phyloP scores from a whole-genome alignment of 2,797 vertebrate species.

The Phoeniculus purpureus region DNA sequence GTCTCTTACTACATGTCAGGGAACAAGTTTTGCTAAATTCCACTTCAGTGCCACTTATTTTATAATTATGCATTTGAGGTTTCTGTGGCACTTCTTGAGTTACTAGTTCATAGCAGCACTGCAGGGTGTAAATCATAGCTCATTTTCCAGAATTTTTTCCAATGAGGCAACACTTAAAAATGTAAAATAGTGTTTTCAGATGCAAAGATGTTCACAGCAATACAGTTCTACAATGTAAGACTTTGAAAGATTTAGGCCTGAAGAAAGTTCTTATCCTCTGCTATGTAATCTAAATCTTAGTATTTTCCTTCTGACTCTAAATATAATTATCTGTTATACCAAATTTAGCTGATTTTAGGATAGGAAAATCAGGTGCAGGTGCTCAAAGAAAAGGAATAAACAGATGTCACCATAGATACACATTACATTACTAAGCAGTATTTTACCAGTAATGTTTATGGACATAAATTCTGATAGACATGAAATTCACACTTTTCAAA shows the following conservation, averaged over 20 bases:
- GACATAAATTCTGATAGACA: neutral
- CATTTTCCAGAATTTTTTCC: conserved; percentile 9
- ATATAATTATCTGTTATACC: conserved; percentile 9
- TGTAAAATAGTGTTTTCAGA: conserved; percentile 38
- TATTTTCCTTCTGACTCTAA: conserved; percentile 21
- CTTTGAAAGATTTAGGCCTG: too few species aligned
- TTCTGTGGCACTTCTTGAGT: conserved; percentile 28
- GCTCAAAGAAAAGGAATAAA: conserved; percentile 1
- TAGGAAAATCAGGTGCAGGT: conserved; percentile 16
- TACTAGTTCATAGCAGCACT: conserved; percentile 48
- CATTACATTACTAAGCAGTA: neutral
- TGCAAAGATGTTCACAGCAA: conserved; percentile 3
- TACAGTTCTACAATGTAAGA: neutral
- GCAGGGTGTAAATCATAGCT: neutral
- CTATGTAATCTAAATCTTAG: neutral
- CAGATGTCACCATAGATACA: neutral
- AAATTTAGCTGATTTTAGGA: neutral
- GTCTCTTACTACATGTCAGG: neutral
- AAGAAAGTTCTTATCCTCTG: too few species aligned
- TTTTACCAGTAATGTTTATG: neutral
- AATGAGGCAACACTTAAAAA: neutral
- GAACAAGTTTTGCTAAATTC: conserved; percentile 6
- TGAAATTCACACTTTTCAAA: neutral
- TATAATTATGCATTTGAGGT: neutral
- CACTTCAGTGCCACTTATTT: conserved; percentile 12